Evolutionary conservation across 1,140 invertebrate species (phyloP), one percentile per base, ranked within the genome.

Genomic region (Vollenhovia emeryi): DNA sequence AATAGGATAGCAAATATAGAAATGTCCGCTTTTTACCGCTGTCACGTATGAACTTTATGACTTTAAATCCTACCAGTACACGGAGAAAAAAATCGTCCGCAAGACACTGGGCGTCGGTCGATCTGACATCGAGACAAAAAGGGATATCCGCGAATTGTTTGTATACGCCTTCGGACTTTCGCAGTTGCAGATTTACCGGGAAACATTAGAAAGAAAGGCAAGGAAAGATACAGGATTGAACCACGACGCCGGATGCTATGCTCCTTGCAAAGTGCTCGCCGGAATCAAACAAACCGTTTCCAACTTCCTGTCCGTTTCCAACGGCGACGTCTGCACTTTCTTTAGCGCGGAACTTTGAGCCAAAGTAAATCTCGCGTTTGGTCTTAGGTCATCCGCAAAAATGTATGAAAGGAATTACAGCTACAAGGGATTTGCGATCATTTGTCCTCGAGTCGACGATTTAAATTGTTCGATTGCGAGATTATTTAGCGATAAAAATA

Each of bases 281-380:
- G 24, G 24, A 78, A 64, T 78, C 27, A 78, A 78, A 78, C 57
- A 78, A 64, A 78, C 40, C 40, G 21, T 64, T 64, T 36, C 55
- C n/a, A 60, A 60, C 57, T 48, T 64, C 57, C 27, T 27, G 74
- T 30, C 27, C n/a, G 48, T n/a, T 50, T 50, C 18, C 48, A 50
- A 64, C 18, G 11, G 11, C 24, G 21, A 57, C 15, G 73, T 75
- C 36, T 62, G 40, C 13, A 33, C 57, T 45, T 78, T 64, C 62
- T 78, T 78, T 33, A 40, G 11, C 36, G 18, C n/a, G 1, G 30
- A 78, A 64, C 57, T 78, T 45, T 8, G 18, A 64, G 13, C 27
- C 57, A 45, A 13, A 62, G 11, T 43, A 62, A 78, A 78, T 64
- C 18, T 33, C 40, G 4, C n/a, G 0, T 60, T n/a, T 30, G 11